Conservation (phyloP, 2,888 invertebrate species). For the Gastrophysa polygoni region DNA sequence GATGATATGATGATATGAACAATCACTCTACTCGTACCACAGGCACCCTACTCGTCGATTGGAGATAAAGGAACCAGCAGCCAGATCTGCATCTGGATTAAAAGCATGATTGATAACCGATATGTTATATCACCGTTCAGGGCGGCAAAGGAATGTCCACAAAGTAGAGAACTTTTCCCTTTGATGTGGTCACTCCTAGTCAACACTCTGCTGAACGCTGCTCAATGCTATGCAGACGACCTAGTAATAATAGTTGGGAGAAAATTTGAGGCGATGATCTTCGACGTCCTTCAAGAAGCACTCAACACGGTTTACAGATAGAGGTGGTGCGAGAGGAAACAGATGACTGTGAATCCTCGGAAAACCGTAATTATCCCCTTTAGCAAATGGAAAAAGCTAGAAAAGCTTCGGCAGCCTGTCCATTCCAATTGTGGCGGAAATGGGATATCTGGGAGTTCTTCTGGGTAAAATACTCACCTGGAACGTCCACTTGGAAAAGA, state of each 20-base stretch:
- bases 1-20: too few relatives aligned
- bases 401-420: too few relatives aligned
- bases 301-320: neutral
- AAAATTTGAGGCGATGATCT: too few relatives aligned
- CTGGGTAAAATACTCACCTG: too few relatives aligned
- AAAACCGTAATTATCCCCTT: neutral
- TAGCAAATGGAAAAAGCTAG: neutral
- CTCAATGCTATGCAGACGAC: constrained; percentile 2
- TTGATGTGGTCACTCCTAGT: neutral
- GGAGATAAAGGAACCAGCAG: too few relatives aligned
- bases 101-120: neutral
- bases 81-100: neutral
- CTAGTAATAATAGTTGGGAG: neutral
- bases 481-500: too few relatives aligned
- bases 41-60: too few relatives aligned
- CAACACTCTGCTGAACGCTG: neutral
- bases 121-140: neutral
- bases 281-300: neutral
- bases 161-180: neutral
- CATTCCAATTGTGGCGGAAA: too few relatives aligned
- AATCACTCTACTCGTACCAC: too few relatives aligned
- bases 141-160: neutral
- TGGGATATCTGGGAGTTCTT: too few relatives aligned
- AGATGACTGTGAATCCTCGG: constrained; percentile 2
- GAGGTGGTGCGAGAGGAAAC: neutral